phyloP scores from a whole-genome alignment of 2,888 invertebrate genomes.

The Phengaris alcon region DNA sequence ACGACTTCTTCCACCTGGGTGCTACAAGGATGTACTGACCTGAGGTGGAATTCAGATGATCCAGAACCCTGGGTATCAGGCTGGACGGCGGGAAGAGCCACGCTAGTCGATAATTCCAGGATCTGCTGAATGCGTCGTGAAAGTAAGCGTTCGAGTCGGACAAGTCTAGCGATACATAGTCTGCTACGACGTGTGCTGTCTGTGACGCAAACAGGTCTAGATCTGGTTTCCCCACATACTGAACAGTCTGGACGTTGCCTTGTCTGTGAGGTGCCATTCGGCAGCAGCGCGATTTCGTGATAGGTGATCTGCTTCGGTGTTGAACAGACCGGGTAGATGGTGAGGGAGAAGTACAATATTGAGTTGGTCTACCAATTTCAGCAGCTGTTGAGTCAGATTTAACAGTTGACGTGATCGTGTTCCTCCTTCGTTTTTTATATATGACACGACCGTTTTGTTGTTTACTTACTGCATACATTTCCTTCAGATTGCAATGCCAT shows the following conservation, averaged over 20 bases:
- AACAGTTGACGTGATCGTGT: constrained; percentile 37
- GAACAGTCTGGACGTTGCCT: too few relatives aligned
- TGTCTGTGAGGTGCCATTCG: too few relatives aligned
- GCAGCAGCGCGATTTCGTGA: constrained; percentile 31
- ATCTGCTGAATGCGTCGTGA: constrained; percentile 39
- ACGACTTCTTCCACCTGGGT: constrained; percentile 34
- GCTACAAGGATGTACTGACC: constrained; percentile 33
- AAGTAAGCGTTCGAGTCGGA: constrained; percentile 30
- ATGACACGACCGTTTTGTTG: constrained; percentile 41
- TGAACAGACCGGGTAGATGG: constrained; percentile 40
- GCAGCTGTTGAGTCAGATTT: constrained; percentile 33
- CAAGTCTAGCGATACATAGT: too few relatives aligned
- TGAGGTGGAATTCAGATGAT: constrained; percentile 8
- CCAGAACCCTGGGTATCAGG: too few relatives aligned
- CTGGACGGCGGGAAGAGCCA: constrained; percentile 32
- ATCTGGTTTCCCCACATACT: too few relatives aligned
- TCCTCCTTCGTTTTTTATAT: constrained; percentile 41
- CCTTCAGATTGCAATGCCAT: too few relatives aligned
- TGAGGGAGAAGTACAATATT: constrained; percentile 35
- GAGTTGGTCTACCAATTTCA: constrained; percentile 33
- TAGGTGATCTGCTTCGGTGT: constrained; percentile 38
- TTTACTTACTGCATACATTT: constrained; percentile 29
- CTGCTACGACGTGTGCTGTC: too few relatives aligned
- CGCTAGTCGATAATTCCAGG: constrained; percentile 34
- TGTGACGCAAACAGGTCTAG: too few relatives aligned